Evolutionary conservation across 2,888 invertebrate species (phyloP).

Genomic region (Cremastobaeus sp.): DNA sequence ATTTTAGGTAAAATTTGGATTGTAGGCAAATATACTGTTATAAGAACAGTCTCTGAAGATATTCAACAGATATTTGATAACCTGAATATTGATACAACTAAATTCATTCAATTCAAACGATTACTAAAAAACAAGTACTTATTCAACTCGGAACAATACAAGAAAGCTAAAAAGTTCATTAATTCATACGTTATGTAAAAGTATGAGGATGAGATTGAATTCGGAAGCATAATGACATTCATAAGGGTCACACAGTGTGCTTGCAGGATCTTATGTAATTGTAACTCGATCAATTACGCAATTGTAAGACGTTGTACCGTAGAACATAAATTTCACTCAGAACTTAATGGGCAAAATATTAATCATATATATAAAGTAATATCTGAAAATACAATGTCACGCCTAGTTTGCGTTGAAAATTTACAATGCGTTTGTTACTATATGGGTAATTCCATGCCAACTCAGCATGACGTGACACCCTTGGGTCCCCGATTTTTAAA

Average conservation of each 20-base stretch:
- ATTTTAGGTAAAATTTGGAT: not conserved
- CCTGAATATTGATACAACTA: not conserved
- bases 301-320: not conserved
- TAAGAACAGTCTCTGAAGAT: not conserved
- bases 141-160: not conserved
- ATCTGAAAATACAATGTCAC: not conserved
- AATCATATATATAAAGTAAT: not conserved
- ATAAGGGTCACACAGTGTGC: not conserved
- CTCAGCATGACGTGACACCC: too few species aligned
- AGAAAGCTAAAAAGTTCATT: not conserved
- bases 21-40: not conserved
- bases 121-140: not conserved
- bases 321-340: not conserved
- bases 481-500: too few species aligned
- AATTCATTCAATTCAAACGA: not conserved
- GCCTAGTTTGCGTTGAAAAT: not conserved
- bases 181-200: not conserved
- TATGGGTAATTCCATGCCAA: too few species aligned
- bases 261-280: not conserved
- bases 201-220: not conserved
- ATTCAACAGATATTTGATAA: not conserved
- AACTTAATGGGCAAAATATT: not conserved
- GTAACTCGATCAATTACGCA: not conserved
- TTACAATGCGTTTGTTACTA: not conserved
- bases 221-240: not conserved